Percentiles rank a stretch among this genome's conserved stretches.
Conservation (phyloP, 2,113 vertebrate species). For the Stomatorhinus ivindoensis region DNA sequence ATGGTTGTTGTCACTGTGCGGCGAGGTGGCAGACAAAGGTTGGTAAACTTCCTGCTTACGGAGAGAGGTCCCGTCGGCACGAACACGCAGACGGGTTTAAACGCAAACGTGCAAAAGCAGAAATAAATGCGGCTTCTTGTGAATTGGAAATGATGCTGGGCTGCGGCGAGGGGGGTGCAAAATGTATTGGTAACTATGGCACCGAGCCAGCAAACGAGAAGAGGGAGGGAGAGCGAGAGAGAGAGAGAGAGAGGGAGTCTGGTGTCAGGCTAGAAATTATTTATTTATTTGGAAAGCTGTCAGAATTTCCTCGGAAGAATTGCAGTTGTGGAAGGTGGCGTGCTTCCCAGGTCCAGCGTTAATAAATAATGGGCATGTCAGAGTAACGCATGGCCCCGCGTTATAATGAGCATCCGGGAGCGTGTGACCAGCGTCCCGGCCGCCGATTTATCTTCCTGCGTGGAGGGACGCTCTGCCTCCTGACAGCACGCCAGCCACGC, state of each 20-base stretch:
- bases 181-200: conserved; percentile 40
- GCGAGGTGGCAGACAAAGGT: neutral
- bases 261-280: conserved; percentile 30
- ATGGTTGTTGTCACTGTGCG: neutral
- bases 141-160: neutral
- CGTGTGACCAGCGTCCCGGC: conserved; percentile 43
- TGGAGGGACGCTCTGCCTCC: conserved; percentile 16
- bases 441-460: conserved; percentile 37
- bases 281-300: conserved; percentile 46
- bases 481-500: conserved; percentile 15
- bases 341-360: conserved; percentile 43
- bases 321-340: conserved; percentile 43
- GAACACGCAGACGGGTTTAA: neutral
- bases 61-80: neutral
- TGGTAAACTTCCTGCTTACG: neutral
- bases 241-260: neutral
- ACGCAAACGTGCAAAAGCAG: neutral
- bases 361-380: conserved; percentile 60
- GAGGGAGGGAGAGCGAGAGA: neutral
- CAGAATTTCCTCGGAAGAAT: conserved; percentile 41
- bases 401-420: conserved; percentile 55
- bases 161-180: conserved; percentile 21
- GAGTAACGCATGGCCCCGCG: conserved; percentile 51
- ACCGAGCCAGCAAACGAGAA: neutral
- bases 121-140: neutral